These are phyloP conservation scores for Philopotamus ludificatus DNA, from an alignment of 1,140 invertebrate genomes.

Conservation along the genomic window DNA sequence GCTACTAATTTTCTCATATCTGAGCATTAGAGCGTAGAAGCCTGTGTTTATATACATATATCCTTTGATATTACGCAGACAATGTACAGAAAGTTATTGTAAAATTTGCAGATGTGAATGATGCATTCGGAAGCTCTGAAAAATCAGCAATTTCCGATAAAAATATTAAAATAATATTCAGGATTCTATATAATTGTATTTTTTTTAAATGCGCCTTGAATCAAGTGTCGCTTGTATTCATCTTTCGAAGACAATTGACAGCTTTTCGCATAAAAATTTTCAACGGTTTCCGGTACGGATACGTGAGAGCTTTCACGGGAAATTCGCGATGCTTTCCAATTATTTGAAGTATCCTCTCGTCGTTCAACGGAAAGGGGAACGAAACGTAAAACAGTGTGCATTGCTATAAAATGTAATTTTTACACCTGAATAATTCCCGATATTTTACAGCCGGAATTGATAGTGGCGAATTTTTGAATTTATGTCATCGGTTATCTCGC, in stretches of 20 bases:
- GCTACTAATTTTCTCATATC: constrained; percentile 37
- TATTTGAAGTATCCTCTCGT: constrained; percentile 39
- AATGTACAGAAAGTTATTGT: background rate
- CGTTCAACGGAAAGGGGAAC: constrained; percentile 26
- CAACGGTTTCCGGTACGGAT: background rate
- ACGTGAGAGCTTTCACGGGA: constrained; percentile 29
- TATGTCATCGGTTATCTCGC: background rate
- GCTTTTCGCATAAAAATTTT: constrained; percentile 23
- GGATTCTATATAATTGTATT: no score
- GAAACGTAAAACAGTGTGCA: no score
- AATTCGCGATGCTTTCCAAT: constrained; percentile 41
- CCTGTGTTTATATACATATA: no score
- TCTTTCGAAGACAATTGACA: constrained; percentile 12
- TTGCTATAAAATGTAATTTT: constrained; percentile 12
- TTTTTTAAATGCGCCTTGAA: no score
- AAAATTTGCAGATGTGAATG: background rate
- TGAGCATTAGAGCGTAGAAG: constrained; percentile 16
- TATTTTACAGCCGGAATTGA: no score
- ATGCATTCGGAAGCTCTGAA: no score
- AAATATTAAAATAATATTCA: no score
- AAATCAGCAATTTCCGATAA: no score
- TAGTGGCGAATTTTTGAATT: no score
- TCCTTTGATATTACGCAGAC: constrained; percentile 14
- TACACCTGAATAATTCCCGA: background rate
- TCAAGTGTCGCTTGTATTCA: no score